Base-by-base conservation (phyloP, 1,140 invertebrate species). In the Achroia grisella region DNA sequence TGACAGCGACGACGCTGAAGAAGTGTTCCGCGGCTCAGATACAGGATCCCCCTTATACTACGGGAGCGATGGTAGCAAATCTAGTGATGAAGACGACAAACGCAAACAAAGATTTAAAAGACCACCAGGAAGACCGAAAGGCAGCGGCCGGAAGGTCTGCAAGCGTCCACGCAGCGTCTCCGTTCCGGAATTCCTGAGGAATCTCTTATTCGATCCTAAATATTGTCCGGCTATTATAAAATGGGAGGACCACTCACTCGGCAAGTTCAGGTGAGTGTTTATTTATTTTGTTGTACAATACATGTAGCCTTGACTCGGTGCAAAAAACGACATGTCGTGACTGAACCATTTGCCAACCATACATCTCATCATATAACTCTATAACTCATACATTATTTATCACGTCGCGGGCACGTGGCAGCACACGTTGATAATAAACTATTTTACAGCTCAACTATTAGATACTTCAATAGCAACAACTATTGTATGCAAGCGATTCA, bases 221-320 rank as follows among this genome's bases (percentile, higher is more conserved):
- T 94, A 93, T 29, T 95, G 93, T 79, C 94, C 94, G 2, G 90
- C 89, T 44, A 87, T 94, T 32, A 94, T 96, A 49, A 92, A 93
- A 69, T 97, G 95, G 95, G 95, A 97, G 71, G 91, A 97, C 75
- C 91, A 93, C 60, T 90, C 92, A 14, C 89, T 92, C 52, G 95
- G 94, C 0, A 93, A 94, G 49, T 97, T 97, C 83, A 86, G 82
- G 86, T 87, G 56, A 79, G 80, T 70, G 48, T 35, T 28, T 39
- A 9, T 28, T 28, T 28, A 34, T 10, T 32, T 32, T 27, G 27
- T 40, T 10, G 34, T 48, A 27, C 29, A 31, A 10, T 31, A 31
- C 2, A n/a, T 31, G 2, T 9, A 31, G 10, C 17, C 34, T 36
- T 44, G 42, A 9, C 14, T 29, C 34, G 45, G 44, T 47, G 46